These are phyloP conservation scores for Vicugna pacos DNA, from an alignment of 2,113 vertebrate genomes.

Conservation along the genomic window DNA sequence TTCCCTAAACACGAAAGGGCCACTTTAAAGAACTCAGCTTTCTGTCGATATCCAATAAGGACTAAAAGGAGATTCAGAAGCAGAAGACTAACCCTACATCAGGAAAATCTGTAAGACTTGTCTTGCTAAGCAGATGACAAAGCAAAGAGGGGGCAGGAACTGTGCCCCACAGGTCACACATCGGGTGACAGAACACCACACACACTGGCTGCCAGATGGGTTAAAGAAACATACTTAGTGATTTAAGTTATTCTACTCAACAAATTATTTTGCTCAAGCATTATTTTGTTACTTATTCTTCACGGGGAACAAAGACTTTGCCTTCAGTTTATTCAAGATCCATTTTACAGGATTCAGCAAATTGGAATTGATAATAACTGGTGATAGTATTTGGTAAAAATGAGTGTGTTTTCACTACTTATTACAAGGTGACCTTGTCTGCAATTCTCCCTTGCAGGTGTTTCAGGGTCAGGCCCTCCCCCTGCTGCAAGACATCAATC, in stretches of 20 bases:
- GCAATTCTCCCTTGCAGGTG: neutral
- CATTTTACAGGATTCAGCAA: neutral
- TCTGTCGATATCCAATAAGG: neutral
- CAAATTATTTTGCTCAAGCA: neutral
- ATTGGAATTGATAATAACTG: neutral
- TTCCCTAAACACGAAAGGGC: neutral
- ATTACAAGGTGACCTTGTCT: neutral
- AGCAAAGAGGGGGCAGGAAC: neutral
- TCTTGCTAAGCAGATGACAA: neutral
- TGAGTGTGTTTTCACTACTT: neutral
- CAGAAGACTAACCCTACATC: neutral
- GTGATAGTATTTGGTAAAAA: neutral
- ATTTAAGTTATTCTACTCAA: neutral
- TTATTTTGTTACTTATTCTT: neutral
- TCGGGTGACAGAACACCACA: accelerated
- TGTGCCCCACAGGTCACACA: accelerated
- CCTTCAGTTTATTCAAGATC: neutral
- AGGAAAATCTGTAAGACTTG: neutral
- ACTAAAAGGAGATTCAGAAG: neutral
- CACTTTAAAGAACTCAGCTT: neutral
- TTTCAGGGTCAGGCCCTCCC: neutral
- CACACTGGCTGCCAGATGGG: neutral
- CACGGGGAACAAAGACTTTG: neutral
- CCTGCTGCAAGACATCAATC: neutral
- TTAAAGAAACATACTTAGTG: neutral